Conservation (phyloP, 2,888 invertebrate species). For the Sicus ferrugineus region DNA sequence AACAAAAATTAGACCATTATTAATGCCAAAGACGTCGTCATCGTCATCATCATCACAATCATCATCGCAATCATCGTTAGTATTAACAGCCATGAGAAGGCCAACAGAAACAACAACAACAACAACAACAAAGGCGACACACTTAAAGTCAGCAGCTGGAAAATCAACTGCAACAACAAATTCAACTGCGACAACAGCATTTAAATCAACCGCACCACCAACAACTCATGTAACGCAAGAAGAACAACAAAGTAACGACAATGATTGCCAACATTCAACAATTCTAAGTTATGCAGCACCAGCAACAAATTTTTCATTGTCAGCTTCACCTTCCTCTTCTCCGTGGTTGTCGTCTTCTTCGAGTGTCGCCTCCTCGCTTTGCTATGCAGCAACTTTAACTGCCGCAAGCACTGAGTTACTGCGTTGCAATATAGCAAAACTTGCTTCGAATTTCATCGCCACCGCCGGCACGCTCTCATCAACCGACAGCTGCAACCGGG, state of each 20-base stretch:
- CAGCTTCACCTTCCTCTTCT: not conserved
- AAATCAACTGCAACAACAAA: constrained; percentile 17
- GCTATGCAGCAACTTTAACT: constrained; percentile 13
- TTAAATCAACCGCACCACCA: not conserved
- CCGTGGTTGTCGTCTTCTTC: constrained; percentile 1
- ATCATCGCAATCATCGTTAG: not conserved
- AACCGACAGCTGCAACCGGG: constrained; percentile 23
- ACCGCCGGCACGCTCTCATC: constrained; percentile 12
- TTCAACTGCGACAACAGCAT: constrained; percentile 1
- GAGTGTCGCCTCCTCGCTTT: not conserved
- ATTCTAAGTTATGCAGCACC: constrained; percentile 10
- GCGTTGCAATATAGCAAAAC: constrained; percentile 30
- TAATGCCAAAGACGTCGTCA: not conserved
- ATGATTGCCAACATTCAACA: constrained; percentile 17
- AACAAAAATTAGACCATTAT: constrained; percentile 7
- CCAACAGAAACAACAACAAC: constrained; percentile 21
- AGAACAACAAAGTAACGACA: constrained; percentile 24
- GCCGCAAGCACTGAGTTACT: constrained; percentile 26
- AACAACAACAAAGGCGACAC: constrained; percentile 15
- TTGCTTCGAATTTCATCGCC: constrained; percentile 27
- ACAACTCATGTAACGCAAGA: constrained; percentile 1
- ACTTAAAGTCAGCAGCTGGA: not conserved
- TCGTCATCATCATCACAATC: not conserved
- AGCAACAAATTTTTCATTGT: not conserved
- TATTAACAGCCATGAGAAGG: constrained; percentile 5